These are phyloP conservation scores for Cyprinella venusta DNA, from an alignment of 2,797 vertebrate genomes.

Conservation along the genomic window DNA sequence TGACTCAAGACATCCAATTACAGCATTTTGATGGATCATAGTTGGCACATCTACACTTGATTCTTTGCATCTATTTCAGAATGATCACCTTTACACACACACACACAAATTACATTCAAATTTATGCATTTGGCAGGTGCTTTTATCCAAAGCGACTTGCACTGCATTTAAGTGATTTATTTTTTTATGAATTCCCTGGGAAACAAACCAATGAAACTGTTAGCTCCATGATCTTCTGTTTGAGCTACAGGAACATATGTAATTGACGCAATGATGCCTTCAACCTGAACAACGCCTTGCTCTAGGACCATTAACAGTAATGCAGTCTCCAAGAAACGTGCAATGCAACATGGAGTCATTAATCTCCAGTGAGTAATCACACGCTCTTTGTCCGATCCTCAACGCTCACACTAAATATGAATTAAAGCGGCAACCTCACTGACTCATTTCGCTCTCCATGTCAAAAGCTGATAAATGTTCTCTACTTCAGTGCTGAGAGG, in stretches of 20 bases:
- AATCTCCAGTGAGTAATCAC: slow-evolving; percentile 60
- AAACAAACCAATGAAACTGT: background rate
- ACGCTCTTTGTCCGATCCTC: slow-evolving; percentile 54
- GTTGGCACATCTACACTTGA: too few species aligned
- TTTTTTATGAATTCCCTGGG: background rate
- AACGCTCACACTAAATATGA: slow-evolving; percentile 65
- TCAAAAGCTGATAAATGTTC: slow-evolving; percentile 45
- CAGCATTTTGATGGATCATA: too few species aligned
- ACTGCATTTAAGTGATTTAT: background rate
- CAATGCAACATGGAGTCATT: slow-evolving; percentile 56
- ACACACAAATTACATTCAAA: background rate
- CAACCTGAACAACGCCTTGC: slow-evolving; percentile 58
- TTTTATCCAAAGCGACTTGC: background rate
- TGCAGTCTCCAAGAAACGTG: slow-evolving; percentile 52
- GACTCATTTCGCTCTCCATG: slow-evolving; percentile 41
- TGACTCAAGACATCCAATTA: too few species aligned
- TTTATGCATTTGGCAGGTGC: background rate
- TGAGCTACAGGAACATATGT: background rate
- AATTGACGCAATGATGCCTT: background rate
- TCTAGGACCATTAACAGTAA: slow-evolving; percentile 69
- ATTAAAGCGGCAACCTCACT: slow-evolving; percentile 59
- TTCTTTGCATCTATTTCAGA: too few species aligned
- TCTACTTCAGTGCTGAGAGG: slow-evolving; percentile 28
- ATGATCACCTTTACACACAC: background rate
- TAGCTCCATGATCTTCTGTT: background rate